Conservation (phyloP, 1,140 invertebrate species). For the Meloidogyne exigua region DNA sequence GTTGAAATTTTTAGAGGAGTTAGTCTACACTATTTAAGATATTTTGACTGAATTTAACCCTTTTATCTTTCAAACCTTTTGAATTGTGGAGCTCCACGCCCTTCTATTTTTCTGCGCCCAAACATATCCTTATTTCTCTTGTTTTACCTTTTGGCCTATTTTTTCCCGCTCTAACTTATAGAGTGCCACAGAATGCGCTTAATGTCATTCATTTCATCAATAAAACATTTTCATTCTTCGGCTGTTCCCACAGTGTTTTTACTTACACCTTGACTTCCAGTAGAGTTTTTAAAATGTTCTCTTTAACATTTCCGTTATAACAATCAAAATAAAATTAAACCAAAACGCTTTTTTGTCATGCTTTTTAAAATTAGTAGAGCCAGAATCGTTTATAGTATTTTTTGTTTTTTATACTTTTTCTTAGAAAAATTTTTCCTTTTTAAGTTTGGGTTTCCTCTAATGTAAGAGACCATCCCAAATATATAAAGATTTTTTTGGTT, state of each 20-base stretch:
- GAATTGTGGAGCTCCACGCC: background rate
- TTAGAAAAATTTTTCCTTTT: background rate
- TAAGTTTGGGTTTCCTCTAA: background rate
- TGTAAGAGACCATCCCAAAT: too few species aligned
- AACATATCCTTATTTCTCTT: background rate
- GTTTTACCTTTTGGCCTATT: background rate
- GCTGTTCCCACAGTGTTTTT: background rate
- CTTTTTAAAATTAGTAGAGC: background rate
- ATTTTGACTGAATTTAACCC: too few species aligned
- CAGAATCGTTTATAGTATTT: background rate
- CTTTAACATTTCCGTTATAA: background rate
- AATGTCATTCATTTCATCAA: background rate
- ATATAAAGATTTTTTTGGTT: background rate
- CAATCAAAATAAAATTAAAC: background rate
- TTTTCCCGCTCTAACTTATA: background rate
- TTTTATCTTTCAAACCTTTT: too few species aligned
- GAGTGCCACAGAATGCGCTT: background rate
- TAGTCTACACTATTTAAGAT: background rate
- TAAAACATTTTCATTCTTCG: conserved; percentile 1
- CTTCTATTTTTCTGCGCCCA: background rate
- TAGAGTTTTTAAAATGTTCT: background rate
- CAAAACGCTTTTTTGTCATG: background rate
- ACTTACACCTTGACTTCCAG: background rate
- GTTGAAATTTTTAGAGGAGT: background rate
- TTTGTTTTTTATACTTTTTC: background rate